Evolutionary conservation across 2,888 invertebrate genomes (phyloP).

Genomic region (Tiphia femorata): DNA sequence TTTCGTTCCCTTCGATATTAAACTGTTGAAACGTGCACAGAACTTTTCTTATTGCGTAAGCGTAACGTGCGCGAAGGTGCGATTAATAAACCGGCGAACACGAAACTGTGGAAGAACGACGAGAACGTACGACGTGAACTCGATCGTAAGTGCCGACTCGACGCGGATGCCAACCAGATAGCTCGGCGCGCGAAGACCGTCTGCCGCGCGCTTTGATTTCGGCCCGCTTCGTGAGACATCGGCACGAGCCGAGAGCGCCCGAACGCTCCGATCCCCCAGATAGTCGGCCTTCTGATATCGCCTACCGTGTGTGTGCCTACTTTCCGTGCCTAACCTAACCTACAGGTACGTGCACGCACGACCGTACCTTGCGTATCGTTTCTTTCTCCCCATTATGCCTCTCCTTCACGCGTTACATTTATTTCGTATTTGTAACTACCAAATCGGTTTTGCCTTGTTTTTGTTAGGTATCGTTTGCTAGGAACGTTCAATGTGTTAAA

Average conservation of each 20-base stretch:
- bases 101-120: conserved; percentile 13
- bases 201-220: conserved; percentile 63
- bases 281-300: conserved; percentile 33
- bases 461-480: too few relatives aligned
- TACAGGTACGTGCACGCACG: conserved; percentile 5
- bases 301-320: conserved; percentile 23
- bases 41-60: too few relatives aligned
- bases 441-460: too few relatives aligned
- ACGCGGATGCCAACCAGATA: conserved; percentile 51
- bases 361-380: background rate
- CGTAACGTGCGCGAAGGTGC: conserved; percentile 18
- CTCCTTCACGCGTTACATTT: background rate
- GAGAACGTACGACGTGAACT: conserved; percentile 24
- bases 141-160: conserved; percentile 30
- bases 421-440: too few relatives aligned
- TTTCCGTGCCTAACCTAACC: conserved; percentile 24
- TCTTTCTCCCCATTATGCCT: background rate
- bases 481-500: too few relatives aligned
- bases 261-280: conserved; percentile 46
- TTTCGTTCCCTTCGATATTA: too few relatives aligned
- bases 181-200: conserved; percentile 66
- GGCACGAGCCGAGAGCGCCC: conserved; percentile 53
- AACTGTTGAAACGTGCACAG: too few relatives aligned
- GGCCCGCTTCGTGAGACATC: conserved; percentile 58
- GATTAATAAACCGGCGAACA: conserved; percentile 3